Evolutionary conservation across 2,113 vertebrate species (phyloP), one percentile per base, ranked within the genome.

Genomic region (Ceratotherium simum): DNA sequence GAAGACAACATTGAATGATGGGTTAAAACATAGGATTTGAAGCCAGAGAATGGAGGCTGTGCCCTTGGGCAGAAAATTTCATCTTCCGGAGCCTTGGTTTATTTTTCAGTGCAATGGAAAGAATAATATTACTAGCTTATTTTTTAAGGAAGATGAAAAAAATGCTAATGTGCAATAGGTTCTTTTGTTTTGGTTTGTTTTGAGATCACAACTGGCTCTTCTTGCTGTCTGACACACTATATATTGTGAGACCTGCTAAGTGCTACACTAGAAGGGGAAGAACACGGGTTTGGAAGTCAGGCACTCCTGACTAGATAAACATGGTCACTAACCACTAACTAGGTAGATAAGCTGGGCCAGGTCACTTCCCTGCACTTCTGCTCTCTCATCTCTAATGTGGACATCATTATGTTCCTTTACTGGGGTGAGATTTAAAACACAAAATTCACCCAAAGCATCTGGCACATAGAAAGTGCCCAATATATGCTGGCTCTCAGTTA

Each of bases 191-290:
- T 83, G 54, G 56, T 84, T 56, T 58, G 54, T 82, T 64, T 81
- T 83, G 54, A 62, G 42, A 21, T 72, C 65, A 36, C 18, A 23
- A 36, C 21, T 23, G 73, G 79, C 83, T 90, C 73, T 36, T 58
- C 1, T 10, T n/a, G 54, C 42, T 21, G 0, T 25, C 16, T 17
- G 39, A 70, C 12, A 3, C 62, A 14, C 12, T 6, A 0, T 0
- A 8, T 5, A 4, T 5, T 0, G 9, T 36, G 79, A 21, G 11
- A 21, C 13, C n/a, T 42, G 58, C 58, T 33, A 17, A 8, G 82
- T 2, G 58, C 36, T 46, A 33, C 78, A 14, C 14, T 18, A 1
- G 72, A 21, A 3, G 6, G 31, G 48, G 5, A 2, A 23, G 8
- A 42, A 21, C 86, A 1, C 0, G 2, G 33, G 27, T 18, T 9